Percentiles rank a stretch among this genome's conserved stretches.
These are phyloP conservation scores for Pseudonaja textilis DNA, from an alignment of 2,113 vertebrate species.

Conservation along the genomic window DNA sequence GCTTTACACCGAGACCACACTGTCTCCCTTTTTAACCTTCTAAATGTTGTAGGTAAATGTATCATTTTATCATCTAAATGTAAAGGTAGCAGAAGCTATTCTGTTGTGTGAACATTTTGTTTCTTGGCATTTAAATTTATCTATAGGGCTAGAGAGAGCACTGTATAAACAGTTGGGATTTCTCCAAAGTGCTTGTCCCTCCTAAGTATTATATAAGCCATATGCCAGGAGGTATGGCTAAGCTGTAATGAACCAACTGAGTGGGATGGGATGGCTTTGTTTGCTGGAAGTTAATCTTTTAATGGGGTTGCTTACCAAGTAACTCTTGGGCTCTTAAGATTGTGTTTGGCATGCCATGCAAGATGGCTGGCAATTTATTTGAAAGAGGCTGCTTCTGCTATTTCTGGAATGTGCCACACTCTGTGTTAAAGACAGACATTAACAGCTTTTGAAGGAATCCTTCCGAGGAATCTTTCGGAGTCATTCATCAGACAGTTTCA, in stretches of 20 bases:
- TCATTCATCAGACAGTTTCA: neutral
- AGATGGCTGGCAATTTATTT: conserved; percentile 6
- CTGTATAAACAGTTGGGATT: neutral
- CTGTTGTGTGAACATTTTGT: neutral
- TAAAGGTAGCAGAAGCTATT: neutral
- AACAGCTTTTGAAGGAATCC: neutral
- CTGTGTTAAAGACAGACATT: neutral
- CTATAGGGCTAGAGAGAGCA: neutral
- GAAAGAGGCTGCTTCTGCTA: neutral
- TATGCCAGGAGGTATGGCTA: neutral
- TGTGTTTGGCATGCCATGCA: neutral
- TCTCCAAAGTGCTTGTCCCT: neutral
- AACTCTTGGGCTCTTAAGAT: neutral
- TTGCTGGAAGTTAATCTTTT: conserved; percentile 4
- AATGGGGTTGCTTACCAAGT: neutral
- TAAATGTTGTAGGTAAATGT: neutral
- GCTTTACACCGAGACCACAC: neutral
- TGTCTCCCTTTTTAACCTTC: neutral
- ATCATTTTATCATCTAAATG: neutral
- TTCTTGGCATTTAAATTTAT: neutral
- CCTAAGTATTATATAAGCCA: neutral
- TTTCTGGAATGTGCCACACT: neutral
- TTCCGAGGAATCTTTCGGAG: neutral
- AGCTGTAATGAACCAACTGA: neutral
- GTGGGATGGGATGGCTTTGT: neutral